Base-by-base conservation (phyloP, 2,797 vertebrate genomes). In the Melanotaenia pygmaea region DNA sequence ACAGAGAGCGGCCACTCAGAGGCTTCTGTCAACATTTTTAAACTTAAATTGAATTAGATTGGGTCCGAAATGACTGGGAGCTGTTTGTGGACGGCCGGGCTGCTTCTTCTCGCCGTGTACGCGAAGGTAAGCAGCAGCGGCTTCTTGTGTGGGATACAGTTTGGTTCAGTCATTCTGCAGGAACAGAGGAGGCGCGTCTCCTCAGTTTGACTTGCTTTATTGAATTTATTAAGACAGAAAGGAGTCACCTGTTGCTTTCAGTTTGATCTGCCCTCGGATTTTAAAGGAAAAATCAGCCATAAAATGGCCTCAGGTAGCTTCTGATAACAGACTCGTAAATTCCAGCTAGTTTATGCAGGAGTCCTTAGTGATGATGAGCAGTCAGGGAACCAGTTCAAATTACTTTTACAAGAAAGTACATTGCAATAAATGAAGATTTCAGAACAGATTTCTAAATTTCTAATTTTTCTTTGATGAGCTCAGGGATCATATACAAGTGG, bases 51-150 rank as follows among this genome's bases (percentile, higher is more conserved):
- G 73, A 72, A 66, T 50, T 54, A 57, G 61, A 64, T 76, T 62
- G 72, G 61, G 68, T 56, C 67, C 80, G 85, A 84, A 83, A 94
- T 94, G 93, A 88, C 76, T 71, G 60, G 74, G 30, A 77, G 74
- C 85, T 74, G 86, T 58, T 38, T 9, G 70, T 74, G 87, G 81
- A 75, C 66, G 32, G 26, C 68, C 0, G 89, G 77, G 51, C 51
- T 91, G 68, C 12, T 93, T 16, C 86, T 94, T 12, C 69, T 93
- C 4, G 77, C 80, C n/a, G 79, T 51, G 0, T 88, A 40, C 22
- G 38, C 72, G 50, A 66, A 91, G 92, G 92, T 94, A 87, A 82
- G 86, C 45, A 3, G 43, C 60, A 1, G 35, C 2, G 38, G 32
- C 32, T 47, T 69, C n/a, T 22, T 54, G 9, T 32, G 0, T 9